Base-by-base conservation (phyloP, 2,113 vertebrate genomes). In the Mionectes macconnelli region DNA sequence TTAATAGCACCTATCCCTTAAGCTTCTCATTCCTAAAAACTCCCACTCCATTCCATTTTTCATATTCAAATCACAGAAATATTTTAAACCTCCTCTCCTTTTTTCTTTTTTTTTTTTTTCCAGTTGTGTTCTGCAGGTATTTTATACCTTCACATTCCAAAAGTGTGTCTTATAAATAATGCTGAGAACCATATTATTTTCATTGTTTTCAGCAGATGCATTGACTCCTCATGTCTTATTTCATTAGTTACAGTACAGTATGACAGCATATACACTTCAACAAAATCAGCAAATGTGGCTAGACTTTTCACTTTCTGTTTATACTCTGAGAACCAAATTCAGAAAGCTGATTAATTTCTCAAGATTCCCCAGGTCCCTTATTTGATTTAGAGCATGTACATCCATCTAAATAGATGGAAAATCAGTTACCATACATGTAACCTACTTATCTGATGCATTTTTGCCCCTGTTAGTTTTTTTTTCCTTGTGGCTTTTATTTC, bases 341-440 rank as follows among this genome's bases (percentile, higher is more conserved):
- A 49, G 35, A 93, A 69, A 77, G 30, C 15, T 70, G 49, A 74
- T 77, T 55, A 56, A 68, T 90, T 93, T 93, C 78, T 93, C 67
- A 88, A 57, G 45, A 59, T 70, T 88, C 37, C 24, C 64, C 56
- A 89, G 92, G 81, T 45, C 56, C 10, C 9, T 77, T 24, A 40
- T 86, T 94, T 75, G 44, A 20, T 81, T 86, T 56, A 68, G 22
- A 76, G 20, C 14, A 14, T 57, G 27, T 45, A 0, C 52, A 17
- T 75, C 8, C 8, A 17, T 53, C 37, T 56, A 47, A 88, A 78
- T 88, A 60, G 28, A 57, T 10, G 27, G 40, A 88, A 90, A 88
- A 84, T 49, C 12, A 47, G 33, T 85, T 80, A 62, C 24, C 9
- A 55, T 37, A 80, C 77, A 35, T 37, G 11, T 47, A 85, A 47